Base-by-base conservation (phyloP, 1,140 invertebrate genomes). In the Solenopsis fugax region DNA sequence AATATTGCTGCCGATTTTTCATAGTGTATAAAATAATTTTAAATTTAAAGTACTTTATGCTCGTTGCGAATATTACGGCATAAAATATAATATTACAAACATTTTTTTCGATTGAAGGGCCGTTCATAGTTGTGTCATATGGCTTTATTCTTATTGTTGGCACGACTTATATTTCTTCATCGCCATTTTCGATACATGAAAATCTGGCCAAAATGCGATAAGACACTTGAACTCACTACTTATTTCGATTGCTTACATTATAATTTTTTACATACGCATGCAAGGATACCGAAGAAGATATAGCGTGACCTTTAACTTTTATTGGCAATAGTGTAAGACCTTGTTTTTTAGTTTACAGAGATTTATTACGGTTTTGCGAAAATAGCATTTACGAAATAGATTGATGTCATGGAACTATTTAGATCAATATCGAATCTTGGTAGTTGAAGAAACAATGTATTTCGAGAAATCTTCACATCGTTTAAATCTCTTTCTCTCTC, bases 201-300 rank as follows among this genome's bases (percentile, higher is more conserved):
- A 60, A 48, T 75, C 69, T 84, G 29, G 24, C 4, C 67, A 41
- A 82, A 60, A 82, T 73, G 24, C 80, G 54, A 82, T 82, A 82
- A 84, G 54, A 37, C 1, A 18, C 24, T 81, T 69, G 21, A 29
- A 29, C 29, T 29, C 29, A 2, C 65, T 72, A 45, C 2, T 75
- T 48, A 34, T 29, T 75, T 60, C 3, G 18, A 29, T 18, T 75
- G 54, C 41, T 73, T 62, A 45, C 6, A 21, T 48, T 21, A 45
- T 5, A 13, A 3, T 75, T 84, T 34, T 37, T 50, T 56, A 54
- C 34, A 6, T 37, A 13, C 7, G 16, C 10, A 9, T 3, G 48
- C n/a, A 67, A 54, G 34, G 54, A 4, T n/a, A 41, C n/a, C 12
- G 9, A 24, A 29, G 29, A 80, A 72, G 78, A 82, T 82, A 78